Conservation (phyloP, 30 jellyfish, hydroid and myxozoan species). For the Aurelia aurita complex sp. Pacific region DNA sequence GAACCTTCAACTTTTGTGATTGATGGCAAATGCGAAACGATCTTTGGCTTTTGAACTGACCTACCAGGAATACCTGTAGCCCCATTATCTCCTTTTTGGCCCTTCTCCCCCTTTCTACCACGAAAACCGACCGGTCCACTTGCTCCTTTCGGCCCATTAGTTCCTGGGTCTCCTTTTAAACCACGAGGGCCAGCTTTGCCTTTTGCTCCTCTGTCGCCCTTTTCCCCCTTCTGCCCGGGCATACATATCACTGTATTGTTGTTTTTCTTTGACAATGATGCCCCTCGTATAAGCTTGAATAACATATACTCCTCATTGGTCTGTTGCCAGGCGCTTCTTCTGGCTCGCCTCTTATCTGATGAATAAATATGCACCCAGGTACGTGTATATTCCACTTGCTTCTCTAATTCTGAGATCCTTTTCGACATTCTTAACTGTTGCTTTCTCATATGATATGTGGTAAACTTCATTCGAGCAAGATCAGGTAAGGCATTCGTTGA, state of each 20-base stretch:
- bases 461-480: too few species aligned
- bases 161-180: slow-evolving; percentile 22
- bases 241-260: slow-evolving; percentile 1
- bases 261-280: not conserved
- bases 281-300: not conserved
- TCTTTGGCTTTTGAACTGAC: slow-evolving; percentile 22
- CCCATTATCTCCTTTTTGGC: not conserved
- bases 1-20: not conserved
- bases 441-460: too few species aligned
- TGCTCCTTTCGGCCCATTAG: not conserved
- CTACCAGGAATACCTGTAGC: slow-evolving; percentile 24
- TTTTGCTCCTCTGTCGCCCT: slow-evolving; percentile 10
- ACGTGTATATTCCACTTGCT: too few species aligned
- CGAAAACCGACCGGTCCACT: not conserved
- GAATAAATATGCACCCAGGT: too few species aligned
- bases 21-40: not conserved
- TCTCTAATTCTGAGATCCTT: too few species aligned
- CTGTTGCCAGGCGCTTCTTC: too few species aligned
- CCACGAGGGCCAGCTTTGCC: slow-evolving; percentile 37
- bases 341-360: too few species aligned
- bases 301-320: too few species aligned
- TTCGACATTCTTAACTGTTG: too few species aligned
- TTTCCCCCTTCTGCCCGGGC: slow-evolving; percentile 29
- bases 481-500: too few species aligned
- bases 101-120: not conserved